Evolutionary conservation across 2,888 invertebrate genomes (phyloP).

Genomic region (Diaprepes abbreviatus): DNA sequence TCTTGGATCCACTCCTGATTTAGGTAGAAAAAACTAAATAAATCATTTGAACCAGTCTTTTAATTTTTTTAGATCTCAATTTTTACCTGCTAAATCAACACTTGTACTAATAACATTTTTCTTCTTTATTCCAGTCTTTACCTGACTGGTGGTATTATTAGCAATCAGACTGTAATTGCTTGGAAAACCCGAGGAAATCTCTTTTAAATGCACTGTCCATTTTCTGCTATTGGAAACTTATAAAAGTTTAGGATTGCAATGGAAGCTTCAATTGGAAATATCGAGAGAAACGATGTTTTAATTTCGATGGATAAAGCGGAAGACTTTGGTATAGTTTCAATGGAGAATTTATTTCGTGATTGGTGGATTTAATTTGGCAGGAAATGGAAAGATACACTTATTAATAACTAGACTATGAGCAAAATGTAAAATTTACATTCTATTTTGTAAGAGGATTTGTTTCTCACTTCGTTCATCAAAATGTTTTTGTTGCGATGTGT

Average conservation of each 20-base stretch:
- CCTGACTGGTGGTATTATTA: conserved; percentile 35
- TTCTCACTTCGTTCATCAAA: no score
- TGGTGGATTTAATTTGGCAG: background rate
- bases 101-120: conserved; percentile 20
- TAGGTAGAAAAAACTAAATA: no score
- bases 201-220: conserved; percentile 44
- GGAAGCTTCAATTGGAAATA: conserved; percentile 25
- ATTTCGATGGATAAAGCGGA: conserved; percentile 18
- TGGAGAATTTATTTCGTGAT: background rate
- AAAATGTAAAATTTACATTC: no score
- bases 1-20: no score
- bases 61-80: background rate
- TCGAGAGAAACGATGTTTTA: conserved; percentile 18
- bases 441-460: no score
- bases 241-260: conserved; percentile 26
- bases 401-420: no score
- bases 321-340: conserved; percentile 11
- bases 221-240: conserved; percentile 42
- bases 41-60: background rate
- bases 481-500: no score
- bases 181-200: conserved; percentile 36
- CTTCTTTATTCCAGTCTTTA: conserved; percentile 17
- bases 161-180: conserved; percentile 41
- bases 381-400: no score
- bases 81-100: background rate